phyloP scores from a whole-genome alignment of 2,888 invertebrate species.

The Drosophila kokeensis region DNA sequence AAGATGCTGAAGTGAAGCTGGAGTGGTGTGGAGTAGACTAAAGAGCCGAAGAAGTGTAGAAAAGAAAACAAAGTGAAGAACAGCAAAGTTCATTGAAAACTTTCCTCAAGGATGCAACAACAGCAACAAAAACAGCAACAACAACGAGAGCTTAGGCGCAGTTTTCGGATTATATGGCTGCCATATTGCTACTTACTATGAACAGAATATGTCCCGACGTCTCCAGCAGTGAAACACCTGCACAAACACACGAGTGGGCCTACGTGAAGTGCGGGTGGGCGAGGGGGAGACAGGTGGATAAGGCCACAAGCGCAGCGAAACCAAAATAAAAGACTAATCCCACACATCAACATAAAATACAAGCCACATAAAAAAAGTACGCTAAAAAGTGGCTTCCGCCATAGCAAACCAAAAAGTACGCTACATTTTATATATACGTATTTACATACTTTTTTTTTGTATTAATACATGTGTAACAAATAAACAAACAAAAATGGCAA shows the following conservation, averaged over 20 bases:
- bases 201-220: constrained; percentile 46
- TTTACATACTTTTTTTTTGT: neutral
- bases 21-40: constrained; percentile 20
- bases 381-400: constrained; percentile 4
- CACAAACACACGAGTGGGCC: constrained; percentile 31
- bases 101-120: constrained; percentile 45
- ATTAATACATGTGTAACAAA: neutral
- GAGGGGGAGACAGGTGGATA: neutral
- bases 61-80: constrained; percentile 54
- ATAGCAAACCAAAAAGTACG: neutral
- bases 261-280: constrained; percentile 3
- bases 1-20: constrained; percentile 19
- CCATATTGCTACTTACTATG: constrained; percentile 34
- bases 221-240: constrained; percentile 52
- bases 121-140: constrained; percentile 6
- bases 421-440: neutral
- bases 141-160: constrained; percentile 12
- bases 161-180: constrained; percentile 31
- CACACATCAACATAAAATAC: constrained; percentile 27
- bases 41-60: constrained; percentile 31
- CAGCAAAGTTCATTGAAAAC: constrained; percentile 56
- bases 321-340: constrained; percentile 24
- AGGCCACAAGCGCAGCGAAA: constrained; percentile 34
- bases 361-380: constrained; percentile 37
- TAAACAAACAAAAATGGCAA: neutral